A percentile compares a stretch with the other conserved stretches of the same genome.
Evolutionary conservation across 2,888 invertebrate genomes (phyloP).

Genomic region (Crocallis elinguaria): DNA sequence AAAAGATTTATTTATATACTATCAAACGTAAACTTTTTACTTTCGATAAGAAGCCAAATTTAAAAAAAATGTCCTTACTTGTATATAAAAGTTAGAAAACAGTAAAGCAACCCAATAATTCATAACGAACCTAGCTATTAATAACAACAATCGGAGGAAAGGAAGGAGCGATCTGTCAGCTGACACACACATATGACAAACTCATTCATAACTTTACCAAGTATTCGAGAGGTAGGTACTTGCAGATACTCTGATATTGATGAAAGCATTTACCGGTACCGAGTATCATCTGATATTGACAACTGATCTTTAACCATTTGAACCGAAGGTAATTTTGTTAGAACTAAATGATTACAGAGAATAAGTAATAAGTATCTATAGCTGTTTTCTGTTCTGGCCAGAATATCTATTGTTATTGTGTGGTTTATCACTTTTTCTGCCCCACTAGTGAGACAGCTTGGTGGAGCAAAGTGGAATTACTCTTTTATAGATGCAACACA

Average conservation of each 20-base stretch:
- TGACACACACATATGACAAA: slow-evolving; percentile 14
- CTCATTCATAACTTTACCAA: slow-evolving; percentile 9
- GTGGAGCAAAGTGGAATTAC: too few relatives aligned
- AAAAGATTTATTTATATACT: too few relatives aligned
- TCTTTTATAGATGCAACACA: too few relatives aligned
- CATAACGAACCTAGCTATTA: neutral
- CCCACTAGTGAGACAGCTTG: too few relatives aligned
- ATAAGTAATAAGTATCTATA: too few relatives aligned
- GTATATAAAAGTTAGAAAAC: too few relatives aligned
- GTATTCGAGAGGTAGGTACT: slow-evolving; percentile 2
- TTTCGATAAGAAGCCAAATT: too few relatives aligned
- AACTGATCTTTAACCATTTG: neutral
- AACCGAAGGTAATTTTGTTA: neutral
- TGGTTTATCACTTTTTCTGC: too few relatives aligned
- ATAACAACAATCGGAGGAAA: slow-evolving; percentile 9
- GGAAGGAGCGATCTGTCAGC: slow-evolving; percentile 14
- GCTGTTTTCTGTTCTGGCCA: neutral
- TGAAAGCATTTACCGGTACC: neutral
- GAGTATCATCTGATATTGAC: neutral
- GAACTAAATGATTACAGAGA: neutral
- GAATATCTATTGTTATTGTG: too few relatives aligned
- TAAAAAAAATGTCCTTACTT: too few relatives aligned
- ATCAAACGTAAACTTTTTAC: too few relatives aligned
- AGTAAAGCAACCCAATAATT: slow-evolving; percentile 1
- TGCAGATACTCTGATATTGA: neutral